These are phyloP conservation scores for Lottia gigantea DNA, from an alignment of 2,888 invertebrate genomes.

Conservation along the genomic window DNA sequence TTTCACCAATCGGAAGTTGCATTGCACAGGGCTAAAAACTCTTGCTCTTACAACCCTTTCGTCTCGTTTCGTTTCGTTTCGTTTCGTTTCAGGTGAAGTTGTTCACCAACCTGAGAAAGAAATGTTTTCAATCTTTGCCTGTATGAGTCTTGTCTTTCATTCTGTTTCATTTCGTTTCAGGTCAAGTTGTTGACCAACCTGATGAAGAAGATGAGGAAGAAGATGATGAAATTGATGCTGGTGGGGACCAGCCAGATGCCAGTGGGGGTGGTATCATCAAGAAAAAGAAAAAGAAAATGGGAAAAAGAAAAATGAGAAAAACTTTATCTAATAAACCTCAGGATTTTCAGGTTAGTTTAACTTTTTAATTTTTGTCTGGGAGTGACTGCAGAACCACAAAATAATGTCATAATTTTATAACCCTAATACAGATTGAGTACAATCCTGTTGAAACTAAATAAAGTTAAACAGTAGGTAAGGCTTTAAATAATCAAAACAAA, in stretches of 20 bases:
- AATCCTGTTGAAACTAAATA: too few relatives aligned
- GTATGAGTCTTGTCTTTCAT: too few relatives aligned
- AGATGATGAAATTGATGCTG: constrained; percentile 40
- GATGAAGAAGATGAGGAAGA: constrained; percentile 49
- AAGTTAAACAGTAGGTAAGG: too few relatives aligned
- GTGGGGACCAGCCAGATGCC: constrained; percentile 39
- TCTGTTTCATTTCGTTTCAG: constrained; percentile 18
- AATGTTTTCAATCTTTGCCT: too few relatives aligned
- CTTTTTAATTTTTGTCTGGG: neutral
- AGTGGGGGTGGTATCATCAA: constrained; percentile 15
- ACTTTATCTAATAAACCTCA: constrained; percentile 64
- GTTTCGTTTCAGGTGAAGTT: constrained; percentile 25
- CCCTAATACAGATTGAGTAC: too few relatives aligned
- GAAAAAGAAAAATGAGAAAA: constrained; percentile 35
- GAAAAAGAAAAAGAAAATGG: constrained; percentile 48
- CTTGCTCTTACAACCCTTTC: too few relatives aligned
- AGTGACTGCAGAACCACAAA: too few relatives aligned
- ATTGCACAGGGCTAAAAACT: too few relatives aligned
- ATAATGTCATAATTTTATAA: too few relatives aligned
- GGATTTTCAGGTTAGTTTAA: constrained; percentile 62
- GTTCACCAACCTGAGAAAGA: constrained; percentile 41
- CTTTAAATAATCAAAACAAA: too few relatives aligned
- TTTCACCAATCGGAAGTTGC: too few relatives aligned
- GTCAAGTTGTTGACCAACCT: constrained; percentile 35
- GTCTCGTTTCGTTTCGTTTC: too few relatives aligned